Evolutionary conservation across 2,888 invertebrate species (phyloP), one percentile per base, ranked within the genome.

Genomic region (Frankliniella fusca): DNA sequence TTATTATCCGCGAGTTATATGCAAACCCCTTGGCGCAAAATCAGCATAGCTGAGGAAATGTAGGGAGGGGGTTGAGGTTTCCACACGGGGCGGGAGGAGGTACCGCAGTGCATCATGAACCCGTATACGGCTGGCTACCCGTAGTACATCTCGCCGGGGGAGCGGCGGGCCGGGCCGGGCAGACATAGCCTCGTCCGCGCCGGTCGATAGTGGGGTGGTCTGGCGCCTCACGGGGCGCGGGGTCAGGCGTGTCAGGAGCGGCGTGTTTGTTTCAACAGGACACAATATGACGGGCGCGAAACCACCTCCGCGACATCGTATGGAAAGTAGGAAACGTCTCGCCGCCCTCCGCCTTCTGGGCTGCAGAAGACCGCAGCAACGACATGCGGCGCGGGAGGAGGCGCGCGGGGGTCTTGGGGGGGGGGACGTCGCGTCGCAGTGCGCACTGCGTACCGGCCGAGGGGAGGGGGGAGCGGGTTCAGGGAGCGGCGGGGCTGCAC

Each of bases 261-360:
- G 76, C 48, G 76, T n/a, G 70, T 49, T 80, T 76, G 70, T 76
- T 76, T 76, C 70, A 76, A 76, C 70, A 76, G 27, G 54, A 54
- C 54, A 54, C 20, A 54, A 54, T 20, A 20, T 54, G 54, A 20
- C 54, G 54, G 18, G 54, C 18, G 20, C 20, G 54, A 54, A 54
- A 7, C 54, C 54, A n/a, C n/a, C n/a, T n/a, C 38, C 38, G 2
- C 38, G 38, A 38, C 38, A 38, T 38, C 38, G 38, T 38, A 38
- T 5, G 38, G 38, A 38, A 38, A 3, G 5, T 3, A 38, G 5
- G 5, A 5, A 38, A 38, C 38, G 38, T 38, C 38, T 38, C 38
- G 38, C 38, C 38, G 54, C 54, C 54, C 18, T 15, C 15, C 54
- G 11, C 1, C 54, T 54, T 54, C 54, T 2, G 1, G 15, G 54